Evolutionary conservation across 1,140 invertebrate genomes (phyloP).

Genomic region (Anastrepha obliqua): DNA sequence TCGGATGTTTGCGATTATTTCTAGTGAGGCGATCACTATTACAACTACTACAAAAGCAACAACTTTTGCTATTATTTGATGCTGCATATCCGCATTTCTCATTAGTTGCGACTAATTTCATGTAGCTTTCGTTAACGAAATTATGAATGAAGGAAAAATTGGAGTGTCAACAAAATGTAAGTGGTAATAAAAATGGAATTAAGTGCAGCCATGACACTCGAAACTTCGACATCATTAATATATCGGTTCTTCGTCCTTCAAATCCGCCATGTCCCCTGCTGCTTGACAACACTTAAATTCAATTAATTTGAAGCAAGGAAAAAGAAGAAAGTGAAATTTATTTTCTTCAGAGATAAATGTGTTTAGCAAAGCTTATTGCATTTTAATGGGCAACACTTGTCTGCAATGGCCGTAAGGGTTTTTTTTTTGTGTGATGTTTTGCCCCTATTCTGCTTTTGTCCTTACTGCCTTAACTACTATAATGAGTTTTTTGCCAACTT

Average conservation of each 20-base stretch:
- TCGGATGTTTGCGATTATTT: no score
- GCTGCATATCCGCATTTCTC: not conserved
- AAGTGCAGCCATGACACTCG: not conserved
- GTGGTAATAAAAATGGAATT: not conserved
- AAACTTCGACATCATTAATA: not conserved
- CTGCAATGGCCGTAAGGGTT: constrained; percentile 1
- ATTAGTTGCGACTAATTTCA: not conserved
- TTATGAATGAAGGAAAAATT: not conserved
- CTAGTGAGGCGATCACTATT: no score
- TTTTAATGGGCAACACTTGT: constrained; percentile 30
- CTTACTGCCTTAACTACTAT: not conserved
- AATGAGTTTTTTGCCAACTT: constrained; percentile 5
- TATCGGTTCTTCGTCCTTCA: constrained; percentile 2
- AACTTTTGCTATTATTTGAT: no score
- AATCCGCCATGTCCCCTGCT: not conserved
- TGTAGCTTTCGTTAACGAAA: not conserved
- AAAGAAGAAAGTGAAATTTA: not conserved
- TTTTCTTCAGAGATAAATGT: constrained; percentile 19
- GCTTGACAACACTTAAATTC: not conserved
- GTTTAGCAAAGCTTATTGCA: constrained; percentile 18
- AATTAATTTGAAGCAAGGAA: constrained; percentile 8
- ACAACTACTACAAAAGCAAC: no score
- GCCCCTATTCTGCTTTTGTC: not conserved
- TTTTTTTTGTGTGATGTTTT: constrained; percentile 4
- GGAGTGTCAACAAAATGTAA: not conserved